Evolutionary conservation across 2,113 vertebrate genomes (phyloP).

Genomic region (Piaya cayana): DNA sequence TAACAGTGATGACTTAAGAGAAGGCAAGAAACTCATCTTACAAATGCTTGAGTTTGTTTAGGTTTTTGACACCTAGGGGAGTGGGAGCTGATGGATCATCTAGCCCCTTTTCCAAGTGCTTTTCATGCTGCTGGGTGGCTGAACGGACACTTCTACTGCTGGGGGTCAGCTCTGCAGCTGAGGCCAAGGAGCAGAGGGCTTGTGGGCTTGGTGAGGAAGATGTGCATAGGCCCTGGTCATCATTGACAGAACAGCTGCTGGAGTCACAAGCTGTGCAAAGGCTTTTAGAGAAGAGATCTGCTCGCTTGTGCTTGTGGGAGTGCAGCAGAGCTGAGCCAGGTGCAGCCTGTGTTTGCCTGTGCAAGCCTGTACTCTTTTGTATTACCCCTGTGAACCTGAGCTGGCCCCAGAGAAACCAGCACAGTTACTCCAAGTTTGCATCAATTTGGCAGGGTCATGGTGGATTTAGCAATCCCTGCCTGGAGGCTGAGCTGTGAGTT

Average conservation of each 20-base stretch:
- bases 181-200: background rate
- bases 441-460: background rate
- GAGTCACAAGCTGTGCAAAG: background rate
- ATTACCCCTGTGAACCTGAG: background rate
- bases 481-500: constrained; percentile 16
- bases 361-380: background rate
- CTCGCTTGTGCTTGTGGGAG: background rate
- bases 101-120: background rate
- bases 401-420: background rate
- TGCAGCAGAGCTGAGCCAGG: rapidly evolving
- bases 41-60: background rate
- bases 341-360: too few relatives aligned
- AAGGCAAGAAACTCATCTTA: too few relatives aligned
- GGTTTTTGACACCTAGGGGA: background rate
- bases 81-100: background rate
- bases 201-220: rapidly evolving
- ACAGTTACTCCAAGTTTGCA: background rate
- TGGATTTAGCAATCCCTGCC: background rate
- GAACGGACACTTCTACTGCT: background rate
- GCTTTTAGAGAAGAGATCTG: background rate
- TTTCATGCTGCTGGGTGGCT: background rate
- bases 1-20: background rate
- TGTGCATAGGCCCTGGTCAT: background rate
- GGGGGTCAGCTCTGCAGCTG: background rate
- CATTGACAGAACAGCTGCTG: background rate